phyloP scores from a whole-genome alignment of 1,140 invertebrate genomes.

The Papilio xuthus region DNA sequence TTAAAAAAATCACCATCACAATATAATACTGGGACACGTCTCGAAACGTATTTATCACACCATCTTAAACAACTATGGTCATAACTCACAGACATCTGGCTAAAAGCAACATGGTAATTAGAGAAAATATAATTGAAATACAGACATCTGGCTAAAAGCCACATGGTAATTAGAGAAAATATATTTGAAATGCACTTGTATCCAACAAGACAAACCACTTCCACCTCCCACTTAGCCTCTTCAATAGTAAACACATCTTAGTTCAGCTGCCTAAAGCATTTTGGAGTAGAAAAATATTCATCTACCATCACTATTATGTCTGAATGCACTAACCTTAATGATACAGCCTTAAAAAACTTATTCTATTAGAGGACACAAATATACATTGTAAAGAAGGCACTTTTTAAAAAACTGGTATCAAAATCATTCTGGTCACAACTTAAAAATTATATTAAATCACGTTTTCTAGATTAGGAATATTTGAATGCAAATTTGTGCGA shows the following conservation, averaged over 20 bases:
- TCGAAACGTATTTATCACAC: conserved; percentile 61
- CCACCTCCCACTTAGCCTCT: too few relatives aligned
- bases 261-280: neutral
- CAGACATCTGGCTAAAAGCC: too few relatives aligned
- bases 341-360: conserved; percentile 41
- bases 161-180: too few relatives aligned
- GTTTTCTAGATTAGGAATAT: conserved; percentile 6
- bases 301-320: neutral
- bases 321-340: conserved; percentile 25
- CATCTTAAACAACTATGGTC: conserved; percentile 9
- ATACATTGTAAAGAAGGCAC: conserved; percentile 42
- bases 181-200: too few relatives aligned
- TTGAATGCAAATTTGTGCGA: conserved; percentile 10
- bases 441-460: neutral
- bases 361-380: conserved; percentile 40
- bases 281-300: neutral
- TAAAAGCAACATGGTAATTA: neutral
- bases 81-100: neutral
- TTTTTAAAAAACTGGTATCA: conserved; percentile 40
- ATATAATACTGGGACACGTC: conserved; percentile 71
- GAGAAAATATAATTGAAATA: neutral
- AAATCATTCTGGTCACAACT: conserved; percentile 26
- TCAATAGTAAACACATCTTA: neutral
- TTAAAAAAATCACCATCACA: conserved; percentile 61
- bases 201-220: too few relatives aligned